Evolutionary conservation across 2,888 invertebrate genomes (phyloP).

Genomic region (Podabrus alpinus): DNA sequence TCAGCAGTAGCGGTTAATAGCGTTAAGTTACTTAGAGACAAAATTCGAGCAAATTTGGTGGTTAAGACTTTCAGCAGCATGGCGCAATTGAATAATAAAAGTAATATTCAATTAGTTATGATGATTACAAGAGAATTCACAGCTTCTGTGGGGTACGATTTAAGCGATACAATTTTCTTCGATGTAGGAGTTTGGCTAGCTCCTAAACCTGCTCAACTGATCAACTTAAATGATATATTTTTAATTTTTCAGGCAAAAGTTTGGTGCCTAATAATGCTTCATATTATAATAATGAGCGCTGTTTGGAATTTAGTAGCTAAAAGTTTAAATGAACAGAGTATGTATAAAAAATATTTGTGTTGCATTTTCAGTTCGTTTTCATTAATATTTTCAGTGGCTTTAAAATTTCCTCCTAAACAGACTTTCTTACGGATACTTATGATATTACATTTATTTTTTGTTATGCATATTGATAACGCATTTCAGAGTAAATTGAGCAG

Average conservation of each 20-base stretch:
- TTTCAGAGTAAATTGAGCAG: too few species aligned
- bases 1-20: neutral
- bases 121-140: neutral
- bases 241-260: neutral
- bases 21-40: neutral
- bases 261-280: neutral
- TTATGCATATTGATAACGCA: neutral
- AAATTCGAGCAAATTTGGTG: neutral
- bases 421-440: neutral
- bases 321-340: neutral
- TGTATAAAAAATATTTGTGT: neutral
- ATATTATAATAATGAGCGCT: neutral
- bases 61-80: neutral
- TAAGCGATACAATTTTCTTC: neutral
- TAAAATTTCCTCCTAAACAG: neutral
- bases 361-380: neutral
- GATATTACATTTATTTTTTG: neutral
- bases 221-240: neutral
- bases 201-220: neutral
- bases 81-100: neutral
- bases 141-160: neutral
- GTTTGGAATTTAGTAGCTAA: neutral
- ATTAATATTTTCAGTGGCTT: neutral
- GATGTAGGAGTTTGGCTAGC: neutral
- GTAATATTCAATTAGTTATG: neutral